A percentile compares a stretch with the other conserved stretches of the same genome.
Conservation (phyloP, 2,888 invertebrate genomes). For the Rhyacophila evoluta region DNA sequence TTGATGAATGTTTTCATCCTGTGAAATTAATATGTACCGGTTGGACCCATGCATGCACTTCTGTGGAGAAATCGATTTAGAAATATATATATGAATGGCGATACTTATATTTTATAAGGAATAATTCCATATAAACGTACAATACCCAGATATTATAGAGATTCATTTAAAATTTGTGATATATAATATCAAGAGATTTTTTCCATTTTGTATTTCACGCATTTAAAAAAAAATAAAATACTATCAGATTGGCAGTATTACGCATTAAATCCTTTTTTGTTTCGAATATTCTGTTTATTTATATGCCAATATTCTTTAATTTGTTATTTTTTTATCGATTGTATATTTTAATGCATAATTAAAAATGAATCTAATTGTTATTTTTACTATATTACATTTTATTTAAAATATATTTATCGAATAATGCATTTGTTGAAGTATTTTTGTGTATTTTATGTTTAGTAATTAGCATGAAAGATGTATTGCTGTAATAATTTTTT, state of each 20-base stretch:
- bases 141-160: not conserved
- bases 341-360: not conserved
- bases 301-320: not conserved
- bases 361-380: not conserved
- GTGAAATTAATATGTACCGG: not conserved
- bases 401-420: not conserved
- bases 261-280: not conserved
- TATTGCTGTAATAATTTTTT: not conserved
- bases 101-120: conserved; percentile 9
- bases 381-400: not conserved
- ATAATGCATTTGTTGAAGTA: not conserved
- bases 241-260: not conserved
- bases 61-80: not conserved
- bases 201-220: not conserved
- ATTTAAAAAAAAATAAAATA: not conserved
- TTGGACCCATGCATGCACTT: not conserved
- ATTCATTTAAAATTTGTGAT: conserved; percentile 13
- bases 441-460: conserved; percentile 9
- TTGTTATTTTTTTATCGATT: not conserved
- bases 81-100: conserved; percentile 4
- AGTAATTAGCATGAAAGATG: not conserved
- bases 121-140: conserved; percentile 7
- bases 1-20: not conserved
- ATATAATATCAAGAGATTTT: not conserved
- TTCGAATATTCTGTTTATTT: not conserved